phyloP scores from a whole-genome alignment of 2,888 invertebrate species.

The Branchellion lobata region DNA sequence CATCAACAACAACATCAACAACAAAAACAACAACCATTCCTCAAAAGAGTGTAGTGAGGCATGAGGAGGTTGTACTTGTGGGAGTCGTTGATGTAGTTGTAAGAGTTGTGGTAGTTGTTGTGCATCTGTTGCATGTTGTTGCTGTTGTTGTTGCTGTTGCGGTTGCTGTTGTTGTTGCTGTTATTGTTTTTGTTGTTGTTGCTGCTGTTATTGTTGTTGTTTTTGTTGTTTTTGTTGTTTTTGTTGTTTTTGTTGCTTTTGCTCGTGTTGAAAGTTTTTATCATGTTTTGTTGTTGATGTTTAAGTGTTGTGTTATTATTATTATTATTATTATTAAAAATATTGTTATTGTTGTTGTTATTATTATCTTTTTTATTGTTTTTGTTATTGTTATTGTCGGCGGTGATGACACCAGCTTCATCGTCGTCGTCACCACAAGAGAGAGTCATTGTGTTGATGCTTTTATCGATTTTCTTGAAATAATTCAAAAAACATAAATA shows the following conservation, averaged over 20 bases:
- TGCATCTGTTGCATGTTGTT: not conserved
- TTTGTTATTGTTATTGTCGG: too few relatives aligned
- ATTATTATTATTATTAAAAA: not conserved
- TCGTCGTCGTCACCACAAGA: too few relatives aligned
- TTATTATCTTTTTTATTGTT: too few relatives aligned
- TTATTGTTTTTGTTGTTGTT: not conserved
- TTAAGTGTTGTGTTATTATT: not conserved
- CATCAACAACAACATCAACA: too few relatives aligned
- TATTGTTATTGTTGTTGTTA: not conserved
- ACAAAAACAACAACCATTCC: too few relatives aligned
- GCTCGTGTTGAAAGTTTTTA: not conserved
- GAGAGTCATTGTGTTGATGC: too few relatives aligned
- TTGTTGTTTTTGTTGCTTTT: too few relatives aligned
- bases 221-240: too few relatives aligned
- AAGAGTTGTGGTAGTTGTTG: not conserved
- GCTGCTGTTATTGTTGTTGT: not conserved
- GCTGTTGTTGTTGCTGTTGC: not conserved
- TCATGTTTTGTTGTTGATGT: not conserved
- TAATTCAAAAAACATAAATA: too few relatives aligned
- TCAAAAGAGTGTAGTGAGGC: not conserved
- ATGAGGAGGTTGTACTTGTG: not conserved
- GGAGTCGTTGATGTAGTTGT: conserved; percentile 6
- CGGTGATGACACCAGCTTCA: too few relatives aligned
- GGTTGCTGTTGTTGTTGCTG: not conserved
- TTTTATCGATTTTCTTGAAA: too few relatives aligned